Conservation (phyloP, 2,888 invertebrate species). For the Stenodera caucasica region DNA sequence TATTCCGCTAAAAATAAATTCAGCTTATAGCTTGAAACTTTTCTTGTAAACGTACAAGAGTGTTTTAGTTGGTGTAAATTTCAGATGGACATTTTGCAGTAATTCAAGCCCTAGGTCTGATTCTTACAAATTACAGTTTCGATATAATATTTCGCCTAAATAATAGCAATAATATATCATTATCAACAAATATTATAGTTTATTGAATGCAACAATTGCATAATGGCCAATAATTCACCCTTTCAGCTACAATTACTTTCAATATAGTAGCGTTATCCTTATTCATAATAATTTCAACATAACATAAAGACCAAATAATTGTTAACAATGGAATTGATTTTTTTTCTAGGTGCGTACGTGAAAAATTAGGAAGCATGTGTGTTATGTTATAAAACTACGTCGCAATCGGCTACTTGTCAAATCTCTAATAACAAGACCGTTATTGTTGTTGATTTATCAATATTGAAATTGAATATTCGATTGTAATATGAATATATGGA, state of each 20-base stretch:
- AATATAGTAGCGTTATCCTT: neutral
- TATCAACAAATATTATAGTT: too few species aligned
- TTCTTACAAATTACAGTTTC: too few species aligned
- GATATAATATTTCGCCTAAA: too few species aligned
- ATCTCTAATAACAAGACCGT: conserved; percentile 6
- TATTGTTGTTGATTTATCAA: conserved; percentile 5
- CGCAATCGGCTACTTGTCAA: neutral
- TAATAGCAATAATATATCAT: too few species aligned
- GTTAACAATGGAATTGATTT: neutral
- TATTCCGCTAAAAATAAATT: too few species aligned
- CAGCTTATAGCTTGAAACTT: too few species aligned
- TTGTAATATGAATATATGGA: neutral
- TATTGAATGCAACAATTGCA: neutral
- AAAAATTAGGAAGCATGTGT: neutral
- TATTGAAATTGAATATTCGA: neutral
- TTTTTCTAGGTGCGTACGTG: neutral
- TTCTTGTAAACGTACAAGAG: too few species aligned
- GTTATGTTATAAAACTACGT: neutral
- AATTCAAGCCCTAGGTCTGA: too few species aligned
- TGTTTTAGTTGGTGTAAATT: too few species aligned
- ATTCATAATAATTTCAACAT: neutral
- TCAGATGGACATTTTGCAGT: too few species aligned
- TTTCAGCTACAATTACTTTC: conserved; percentile 3
- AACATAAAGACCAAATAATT: neutral
- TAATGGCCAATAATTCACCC: neutral